These are phyloP conservation scores for Phyllostomus hastatus DNA, from an alignment of 2,113 vertebrate genomes.

Conservation along the genomic window DNA sequence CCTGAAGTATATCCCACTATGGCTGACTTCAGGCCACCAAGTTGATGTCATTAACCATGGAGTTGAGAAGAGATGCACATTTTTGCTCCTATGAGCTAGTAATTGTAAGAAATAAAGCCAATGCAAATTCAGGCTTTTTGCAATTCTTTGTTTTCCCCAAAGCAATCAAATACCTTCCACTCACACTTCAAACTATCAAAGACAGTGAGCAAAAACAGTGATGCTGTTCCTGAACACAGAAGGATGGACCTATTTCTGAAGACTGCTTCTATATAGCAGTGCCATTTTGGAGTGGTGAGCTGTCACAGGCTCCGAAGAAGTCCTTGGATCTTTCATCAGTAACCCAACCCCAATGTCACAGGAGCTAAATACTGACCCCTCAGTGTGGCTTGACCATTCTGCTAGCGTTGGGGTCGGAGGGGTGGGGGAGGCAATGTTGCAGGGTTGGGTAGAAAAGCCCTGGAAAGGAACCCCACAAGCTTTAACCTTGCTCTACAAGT, in stretches of 20 bases:
- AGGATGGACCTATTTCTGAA: neutral
- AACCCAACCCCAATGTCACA: fast-evolving
- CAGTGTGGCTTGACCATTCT: fast-evolving
- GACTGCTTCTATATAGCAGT: fast-evolving
- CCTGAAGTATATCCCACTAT: neutral
- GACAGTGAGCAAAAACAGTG: neutral
- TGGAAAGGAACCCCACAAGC: neutral
- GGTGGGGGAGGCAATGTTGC: no score
- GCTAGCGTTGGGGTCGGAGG: fast-evolving
- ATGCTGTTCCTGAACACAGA: neutral
- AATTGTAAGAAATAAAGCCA: neutral
- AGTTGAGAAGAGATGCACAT: neutral
- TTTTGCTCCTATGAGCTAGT: neutral
- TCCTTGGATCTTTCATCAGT: neutral
- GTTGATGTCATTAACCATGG: neutral
- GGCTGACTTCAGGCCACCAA: neutral
- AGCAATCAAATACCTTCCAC: neutral
- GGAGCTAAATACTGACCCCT: neutral
- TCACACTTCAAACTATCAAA: neutral
- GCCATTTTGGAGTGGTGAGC: neutral
- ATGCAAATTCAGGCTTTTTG: neutral
- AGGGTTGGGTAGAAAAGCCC: neutral
- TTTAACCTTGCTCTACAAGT: neutral
- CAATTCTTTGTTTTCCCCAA: neutral
- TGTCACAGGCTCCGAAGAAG: neutral